Percentiles rank a stretch among this genome's conserved stretches.
Evolutionary conservation across 2,888 invertebrate species (phyloP).

Genomic region (Catonia carolina): DNA sequence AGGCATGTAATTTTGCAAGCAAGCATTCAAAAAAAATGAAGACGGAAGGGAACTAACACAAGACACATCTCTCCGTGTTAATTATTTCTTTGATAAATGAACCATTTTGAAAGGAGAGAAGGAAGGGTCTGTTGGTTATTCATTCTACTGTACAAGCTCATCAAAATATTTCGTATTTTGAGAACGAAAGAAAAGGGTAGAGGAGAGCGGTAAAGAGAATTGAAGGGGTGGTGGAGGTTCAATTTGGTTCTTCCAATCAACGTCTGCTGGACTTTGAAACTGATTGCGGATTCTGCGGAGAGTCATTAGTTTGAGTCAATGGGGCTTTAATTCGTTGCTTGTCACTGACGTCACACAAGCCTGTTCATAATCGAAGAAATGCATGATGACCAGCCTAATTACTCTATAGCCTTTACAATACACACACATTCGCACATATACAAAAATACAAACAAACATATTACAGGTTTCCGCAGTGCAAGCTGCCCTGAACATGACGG

Average conservation of each 20-base stretch:
- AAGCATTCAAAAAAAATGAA: too few relatives aligned
- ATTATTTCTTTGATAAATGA: too few relatives aligned
- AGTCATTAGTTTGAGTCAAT: conserved; percentile 11
- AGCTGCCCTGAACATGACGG: too few relatives aligned
- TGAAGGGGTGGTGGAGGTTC: neutral
- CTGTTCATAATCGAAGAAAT: conserved; percentile 13
- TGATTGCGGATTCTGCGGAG: conserved; percentile 6
- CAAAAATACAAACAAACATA: neutral
- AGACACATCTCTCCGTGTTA: too few relatives aligned
- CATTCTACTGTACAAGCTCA: too few relatives aligned
- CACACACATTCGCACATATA: neutral
- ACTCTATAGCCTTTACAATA: neutral
- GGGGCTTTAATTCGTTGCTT: conserved; percentile 8
- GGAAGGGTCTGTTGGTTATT: too few relatives aligned
- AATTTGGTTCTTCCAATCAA: conserved; percentile 15
- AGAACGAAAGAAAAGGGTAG: too few relatives aligned
- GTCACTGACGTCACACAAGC: neutral
- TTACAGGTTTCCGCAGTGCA: too few relatives aligned
- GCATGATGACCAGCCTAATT: conserved; percentile 2
- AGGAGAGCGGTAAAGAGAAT: neutral
- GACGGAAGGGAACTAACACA: too few relatives aligned
- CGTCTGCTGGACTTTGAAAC: conserved; percentile 7
- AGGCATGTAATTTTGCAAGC: too few relatives aligned
- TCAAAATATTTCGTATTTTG: too few relatives aligned
- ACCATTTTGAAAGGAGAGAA: too few relatives aligned